These are phyloP conservation scores for Oreonectes daqikongensis DNA, from an alignment of 2,797 vertebrate genomes.

Conservation along the genomic window DNA sequence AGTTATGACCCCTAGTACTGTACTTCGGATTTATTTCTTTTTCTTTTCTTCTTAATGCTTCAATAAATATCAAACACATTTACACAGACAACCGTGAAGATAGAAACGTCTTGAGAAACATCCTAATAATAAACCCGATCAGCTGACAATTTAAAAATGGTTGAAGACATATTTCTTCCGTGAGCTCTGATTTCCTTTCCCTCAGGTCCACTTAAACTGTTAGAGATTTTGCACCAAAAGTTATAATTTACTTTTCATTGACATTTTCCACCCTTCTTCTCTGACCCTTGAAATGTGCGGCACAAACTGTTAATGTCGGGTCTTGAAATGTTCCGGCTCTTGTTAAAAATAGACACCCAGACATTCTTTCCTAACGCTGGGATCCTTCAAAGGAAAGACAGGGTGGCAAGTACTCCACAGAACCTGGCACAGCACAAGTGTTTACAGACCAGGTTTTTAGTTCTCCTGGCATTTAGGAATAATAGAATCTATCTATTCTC, in stretches of 20 bases:
- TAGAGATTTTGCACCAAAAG: background rate
- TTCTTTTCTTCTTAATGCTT: background rate
- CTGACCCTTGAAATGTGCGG: constrained; percentile 2
- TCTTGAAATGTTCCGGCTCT: background rate
- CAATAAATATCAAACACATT: background rate
- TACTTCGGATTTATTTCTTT: no score
- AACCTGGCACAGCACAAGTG: background rate
- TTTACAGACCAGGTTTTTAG: constrained; percentile 1
- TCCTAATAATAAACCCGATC: background rate
- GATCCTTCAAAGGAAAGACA: background rate
- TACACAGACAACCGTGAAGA: background rate
- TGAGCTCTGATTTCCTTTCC: background rate
- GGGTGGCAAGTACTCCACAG: background rate
- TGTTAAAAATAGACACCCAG: constrained; percentile 5
- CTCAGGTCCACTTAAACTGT: constrained; percentile 6
- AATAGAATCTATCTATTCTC: background rate
- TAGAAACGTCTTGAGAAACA: background rate
- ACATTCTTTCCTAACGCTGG: background rate
- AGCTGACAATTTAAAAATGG: background rate
- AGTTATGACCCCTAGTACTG: no score
- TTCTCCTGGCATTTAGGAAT: background rate
- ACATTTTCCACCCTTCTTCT: background rate
- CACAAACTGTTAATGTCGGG: background rate
- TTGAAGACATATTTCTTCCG: background rate
- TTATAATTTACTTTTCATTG: background rate